Evolutionary conservation across 2,797 vertebrate species (phyloP).

Genomic region (Phataginus tricuspis): DNA sequence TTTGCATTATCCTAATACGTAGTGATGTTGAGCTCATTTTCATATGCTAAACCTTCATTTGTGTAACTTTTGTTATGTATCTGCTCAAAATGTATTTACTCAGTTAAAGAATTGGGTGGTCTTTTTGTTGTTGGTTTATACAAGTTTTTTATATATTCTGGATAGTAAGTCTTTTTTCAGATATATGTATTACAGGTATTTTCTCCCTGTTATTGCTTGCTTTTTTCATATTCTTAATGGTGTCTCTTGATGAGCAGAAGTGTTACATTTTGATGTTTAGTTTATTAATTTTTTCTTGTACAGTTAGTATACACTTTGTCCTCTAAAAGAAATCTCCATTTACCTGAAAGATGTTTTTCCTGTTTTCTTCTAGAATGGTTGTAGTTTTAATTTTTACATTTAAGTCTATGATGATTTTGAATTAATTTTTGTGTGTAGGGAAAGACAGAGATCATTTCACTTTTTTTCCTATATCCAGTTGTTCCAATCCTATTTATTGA

Average conservation of each 20-base stretch:
- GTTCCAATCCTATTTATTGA: background rate
- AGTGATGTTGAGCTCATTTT: background rate
- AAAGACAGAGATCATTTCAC: background rate
- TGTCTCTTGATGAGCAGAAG: background rate
- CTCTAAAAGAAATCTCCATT: background rate
- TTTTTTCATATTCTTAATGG: background rate
- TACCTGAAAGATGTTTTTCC: background rate
- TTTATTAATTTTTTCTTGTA: background rate
- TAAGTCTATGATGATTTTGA: background rate
- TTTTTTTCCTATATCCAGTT: background rate
- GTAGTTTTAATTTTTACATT: conserved; percentile 2
- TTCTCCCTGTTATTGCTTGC: background rate
- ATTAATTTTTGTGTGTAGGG: conserved; percentile 21
- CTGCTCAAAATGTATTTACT: background rate
- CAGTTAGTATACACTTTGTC: background rate
- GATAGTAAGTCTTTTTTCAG: background rate
- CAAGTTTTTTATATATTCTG: background rate
- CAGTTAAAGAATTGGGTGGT: background rate
- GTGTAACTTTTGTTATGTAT: background rate
- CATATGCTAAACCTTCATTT: background rate
- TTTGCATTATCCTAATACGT: background rate
- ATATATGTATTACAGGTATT: background rate
- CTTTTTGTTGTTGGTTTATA: conserved; percentile 30
- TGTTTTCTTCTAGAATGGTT: background rate
- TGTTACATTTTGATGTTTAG: conserved; percentile 20